Evolutionary conservation across 2,888 invertebrate genomes (phyloP).

Genomic region (Mystacides longicornis): DNA sequence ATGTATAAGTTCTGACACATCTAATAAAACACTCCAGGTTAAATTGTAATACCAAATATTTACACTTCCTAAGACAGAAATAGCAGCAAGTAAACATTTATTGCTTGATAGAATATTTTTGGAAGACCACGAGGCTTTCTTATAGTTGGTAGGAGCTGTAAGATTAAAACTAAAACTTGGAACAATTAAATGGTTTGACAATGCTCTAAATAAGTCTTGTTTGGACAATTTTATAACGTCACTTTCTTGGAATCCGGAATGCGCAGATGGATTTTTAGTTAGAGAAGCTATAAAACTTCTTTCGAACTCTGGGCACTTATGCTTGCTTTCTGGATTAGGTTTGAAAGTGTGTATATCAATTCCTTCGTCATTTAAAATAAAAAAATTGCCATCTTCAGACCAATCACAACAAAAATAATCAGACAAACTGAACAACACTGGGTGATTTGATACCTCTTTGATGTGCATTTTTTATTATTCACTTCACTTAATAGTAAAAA

Average conservation of each 20-base stretch:
- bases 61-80: constrained; percentile 12
- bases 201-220: constrained; percentile 3
- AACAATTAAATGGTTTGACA: constrained; percentile 11
- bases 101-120: not conserved
- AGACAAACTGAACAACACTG: constrained; percentile 1
- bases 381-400: constrained; percentile 17
- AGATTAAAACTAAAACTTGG: constrained; percentile 5
- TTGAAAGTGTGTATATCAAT: constrained; percentile 16
- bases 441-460: constrained; percentile 7
- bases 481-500: no score
- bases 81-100: constrained; percentile 14
- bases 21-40: constrained; percentile 9
- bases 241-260: constrained; percentile 8
- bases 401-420: constrained; percentile 15
- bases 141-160: constrained; percentile 5
- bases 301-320: constrained; percentile 1
- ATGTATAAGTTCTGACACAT: constrained; percentile 13
- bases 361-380: constrained; percentile 8
- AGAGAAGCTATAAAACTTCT: constrained; percentile 14
- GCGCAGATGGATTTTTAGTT: constrained; percentile 12
- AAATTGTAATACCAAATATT: constrained; percentile 13
- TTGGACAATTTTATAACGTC: not conserved
- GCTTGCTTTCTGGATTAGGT: constrained; percentile 16
- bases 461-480: constrained; percentile 14
- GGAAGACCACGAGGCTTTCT: constrained; percentile 15